Evolutionary conservation across 2,113 vertebrate species (phyloP), one percentile per base, ranked within the genome.

Genomic region (Pseudonaja textilis): DNA sequence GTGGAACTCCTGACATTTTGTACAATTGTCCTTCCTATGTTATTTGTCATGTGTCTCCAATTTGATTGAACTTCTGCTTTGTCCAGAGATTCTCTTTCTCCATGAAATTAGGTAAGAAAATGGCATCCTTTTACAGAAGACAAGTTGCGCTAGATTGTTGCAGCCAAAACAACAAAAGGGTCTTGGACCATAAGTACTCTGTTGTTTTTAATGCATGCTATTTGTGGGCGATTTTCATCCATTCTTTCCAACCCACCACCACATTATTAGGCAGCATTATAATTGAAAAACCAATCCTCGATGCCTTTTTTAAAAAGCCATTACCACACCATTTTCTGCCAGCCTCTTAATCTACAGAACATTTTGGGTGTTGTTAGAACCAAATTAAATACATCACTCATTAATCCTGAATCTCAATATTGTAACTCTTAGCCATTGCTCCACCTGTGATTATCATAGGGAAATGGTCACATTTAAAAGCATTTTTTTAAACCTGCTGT

Each of bases 261-360:
- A 50, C 22, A 64, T 50, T 88, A 88, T 92, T 87, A 87, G 42
- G 56, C 6, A 64, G 29, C 50, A 89, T 45, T 59, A 29, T 56
- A 29, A 26, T 4, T 86, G 88, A 93, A 81, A 86, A 90, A 88
- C 88, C 54, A 85, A 54, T 50, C 26, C 69, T 61, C 54, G 12
- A 1, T 57, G 29, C 69, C 88, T 90, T 64, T 59, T 59, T 20
- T 9, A 61, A 89, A 85, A 89, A 85, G 88, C 74, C 39, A 86
- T 93, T 81, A 90, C 45, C 29, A 64, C 74, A 52, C 45, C 86
- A 88, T 39, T 90, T 61, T 90, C 45, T 86, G 92, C 92, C 92
- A 93, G 45, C 69, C 89, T 90, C 55, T 56, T 89, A 59, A 61
- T 89, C 88, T 89, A 93, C 42, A 93, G 85, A 90, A 93, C 89